These are phyloP conservation scores for Electrona antarctica DNA, from an alignment of 2,113 vertebrate genomes.

Conservation along the genomic window DNA sequence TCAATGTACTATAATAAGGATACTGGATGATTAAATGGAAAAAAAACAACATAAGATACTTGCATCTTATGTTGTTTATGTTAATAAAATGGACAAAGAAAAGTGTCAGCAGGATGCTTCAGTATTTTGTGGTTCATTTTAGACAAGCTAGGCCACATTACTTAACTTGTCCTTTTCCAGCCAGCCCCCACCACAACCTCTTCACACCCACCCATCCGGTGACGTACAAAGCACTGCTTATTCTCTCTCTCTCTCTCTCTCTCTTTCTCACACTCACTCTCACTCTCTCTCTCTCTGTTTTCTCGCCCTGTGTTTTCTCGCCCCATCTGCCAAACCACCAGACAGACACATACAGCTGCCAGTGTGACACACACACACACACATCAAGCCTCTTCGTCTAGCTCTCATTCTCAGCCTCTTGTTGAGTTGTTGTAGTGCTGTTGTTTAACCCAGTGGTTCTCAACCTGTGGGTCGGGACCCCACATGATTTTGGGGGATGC, in stretches of 20 bases:
- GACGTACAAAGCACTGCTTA: conserved; percentile 27
- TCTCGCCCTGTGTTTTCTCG: conserved; percentile 45
- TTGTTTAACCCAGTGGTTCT: too few relatives aligned
- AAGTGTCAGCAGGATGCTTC: too few relatives aligned
- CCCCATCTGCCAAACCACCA: conserved; percentile 46
- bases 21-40: too few relatives aligned
- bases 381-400: conserved; percentile 21
- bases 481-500: too few relatives aligned
- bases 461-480: too few relatives aligned
- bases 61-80: too few relatives aligned
- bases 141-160: too few relatives aligned
- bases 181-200: not conserved
- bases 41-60: too few relatives aligned
- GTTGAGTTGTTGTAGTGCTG: conserved; percentile 22
- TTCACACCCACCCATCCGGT: not conserved
- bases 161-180: not conserved
- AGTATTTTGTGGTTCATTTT: too few relatives aligned
- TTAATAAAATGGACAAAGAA: too few relatives aligned
- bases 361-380: conserved; percentile 28
- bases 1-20: too few relatives aligned
- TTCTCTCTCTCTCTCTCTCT: conserved; percentile 18
- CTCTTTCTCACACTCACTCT: not conserved
- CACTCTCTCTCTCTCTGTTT: not conserved
- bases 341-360: conserved; percentile 22
- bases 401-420: not conserved